Evolutionary conservation across 2,797 vertebrate genomes (phyloP), one percentile per base, ranked within the genome.

Genomic region (Gobio occitaniae): DNA sequence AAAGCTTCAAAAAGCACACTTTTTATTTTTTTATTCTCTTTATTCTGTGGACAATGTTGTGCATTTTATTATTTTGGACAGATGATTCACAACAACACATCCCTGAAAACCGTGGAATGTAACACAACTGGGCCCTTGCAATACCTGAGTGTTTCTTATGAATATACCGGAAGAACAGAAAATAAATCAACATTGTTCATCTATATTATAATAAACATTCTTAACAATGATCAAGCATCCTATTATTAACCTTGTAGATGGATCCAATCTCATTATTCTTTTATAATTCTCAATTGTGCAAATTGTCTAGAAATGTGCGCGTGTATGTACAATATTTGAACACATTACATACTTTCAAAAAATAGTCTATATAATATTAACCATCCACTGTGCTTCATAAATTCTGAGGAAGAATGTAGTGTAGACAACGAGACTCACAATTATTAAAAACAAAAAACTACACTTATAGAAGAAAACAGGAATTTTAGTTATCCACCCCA

Each of bases 91-190:
- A 50, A 71, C 32, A 56, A 47, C 47, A 36, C 8, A 25, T 77
- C 61, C 59, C 72, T 68, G 63, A 68, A 54, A 68, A 44, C 38
- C 1, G 17, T 44, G 74, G 74, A 84, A 78, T 69, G 82, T 78
- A 29, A 69, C 3, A 19, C 19, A 63, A 41, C 48, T 6, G 47
- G 32, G 59, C 47, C 36, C 15, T 41, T 66, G 61, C 32, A 76
- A 83, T 76, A 68, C 71, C 61, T 15, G 69, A 82, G 80, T 47
- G 7, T 36, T 74, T 47, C 38, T 63, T 63, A 63, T 3, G 41
- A 82, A 11, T 29, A 50, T 82, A 63, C 3, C 4, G 41, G 38
- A 72, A 72, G 38, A 72, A 61, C 36, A 17, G 16, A 61, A 61
- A 48, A 25, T 13, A 47, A 36, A 52, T 36, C 52, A n/a, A 3